These are phyloP conservation scores for Apodemus sylvaticus DNA, from an alignment of 2,113 vertebrate genomes.

Conservation along the genomic window DNA sequence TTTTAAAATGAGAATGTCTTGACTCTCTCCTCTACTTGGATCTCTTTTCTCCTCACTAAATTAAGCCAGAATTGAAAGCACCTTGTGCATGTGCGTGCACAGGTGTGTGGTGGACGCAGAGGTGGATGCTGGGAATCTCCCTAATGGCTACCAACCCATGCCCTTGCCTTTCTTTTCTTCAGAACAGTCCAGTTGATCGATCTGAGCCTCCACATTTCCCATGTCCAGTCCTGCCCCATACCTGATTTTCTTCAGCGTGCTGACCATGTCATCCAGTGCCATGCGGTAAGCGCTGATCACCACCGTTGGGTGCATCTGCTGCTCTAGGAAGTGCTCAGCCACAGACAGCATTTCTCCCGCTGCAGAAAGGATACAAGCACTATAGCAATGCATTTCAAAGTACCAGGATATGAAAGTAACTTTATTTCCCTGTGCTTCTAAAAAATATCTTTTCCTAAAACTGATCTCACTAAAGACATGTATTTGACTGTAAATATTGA, in stretches of 20 bases:
- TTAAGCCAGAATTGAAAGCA: background rate
- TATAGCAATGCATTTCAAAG: background rate
- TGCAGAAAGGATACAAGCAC: conserved; percentile 63
- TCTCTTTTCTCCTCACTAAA: conserved; percentile 4
- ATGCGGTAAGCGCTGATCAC: conserved; percentile 94
- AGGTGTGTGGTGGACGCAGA: background rate
- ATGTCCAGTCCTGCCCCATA: conserved; percentile 34
- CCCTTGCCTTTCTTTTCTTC: background rate
- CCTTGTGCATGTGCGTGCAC: too few species aligned
- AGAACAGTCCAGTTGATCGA: background rate
- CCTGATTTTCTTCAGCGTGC: conserved; percentile 91
- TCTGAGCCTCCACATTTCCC: background rate
- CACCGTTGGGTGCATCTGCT: conserved; percentile 98
- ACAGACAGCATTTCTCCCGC: conserved; percentile 98
- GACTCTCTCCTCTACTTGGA: background rate
- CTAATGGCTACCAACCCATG: background rate
- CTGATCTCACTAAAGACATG: background rate
- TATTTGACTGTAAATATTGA: background rate
- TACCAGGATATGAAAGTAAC: background rate
- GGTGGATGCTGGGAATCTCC: background rate
- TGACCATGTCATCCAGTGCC: conserved; percentile 95
- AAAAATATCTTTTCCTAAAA: conserved; percentile 7
- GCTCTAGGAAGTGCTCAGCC: conserved; percentile 96
- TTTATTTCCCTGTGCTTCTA: conserved; percentile 20
- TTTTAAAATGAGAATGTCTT: background rate